A percentile compares a stretch with the other conserved stretches of the same genome.
These are phyloP conservation scores for Drosophila mercatorum DNA, from an alignment of 2,888 invertebrate species.

Conservation along the genomic window DNA sequence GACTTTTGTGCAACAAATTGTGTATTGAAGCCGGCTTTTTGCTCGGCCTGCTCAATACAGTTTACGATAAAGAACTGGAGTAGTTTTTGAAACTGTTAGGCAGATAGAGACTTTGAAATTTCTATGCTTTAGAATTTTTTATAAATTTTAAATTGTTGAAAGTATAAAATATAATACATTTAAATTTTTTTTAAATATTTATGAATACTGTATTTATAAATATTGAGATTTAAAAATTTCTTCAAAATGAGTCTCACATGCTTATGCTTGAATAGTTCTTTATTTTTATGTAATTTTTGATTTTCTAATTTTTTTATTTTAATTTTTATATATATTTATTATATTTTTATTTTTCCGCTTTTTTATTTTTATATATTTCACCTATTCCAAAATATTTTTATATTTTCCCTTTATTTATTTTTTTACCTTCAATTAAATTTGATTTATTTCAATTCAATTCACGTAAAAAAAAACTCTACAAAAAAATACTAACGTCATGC, in stretches of 20 bases:
- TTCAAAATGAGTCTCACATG: too few species aligned
- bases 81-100: not conserved
- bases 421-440: not conserved
- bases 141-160: too few species aligned
- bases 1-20: constrained; percentile 76
- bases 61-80: not conserved
- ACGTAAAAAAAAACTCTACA: constrained; percentile 2
- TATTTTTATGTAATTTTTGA: not conserved
- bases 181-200: too few species aligned
- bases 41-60: constrained; percentile 1
- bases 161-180: too few species aligned
- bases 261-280: too few species aligned
- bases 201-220: too few species aligned
- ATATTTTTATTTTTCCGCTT: not conserved
- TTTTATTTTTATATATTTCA: not conserved
- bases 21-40: constrained; percentile 68
- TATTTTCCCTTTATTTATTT: not conserved
- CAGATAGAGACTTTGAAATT: not conserved
- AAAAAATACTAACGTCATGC: not conserved
- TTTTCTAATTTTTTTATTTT: not conserved
- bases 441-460: not conserved
- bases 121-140: too few species aligned
- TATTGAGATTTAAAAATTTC: too few species aligned
- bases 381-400: not conserved
- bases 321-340: not conserved